A percentile compares a stretch with the other conserved stretches of the same genome.
Conservation (phyloP, 2,113 vertebrate species). For the Nyctereutes procyonoides region DNA sequence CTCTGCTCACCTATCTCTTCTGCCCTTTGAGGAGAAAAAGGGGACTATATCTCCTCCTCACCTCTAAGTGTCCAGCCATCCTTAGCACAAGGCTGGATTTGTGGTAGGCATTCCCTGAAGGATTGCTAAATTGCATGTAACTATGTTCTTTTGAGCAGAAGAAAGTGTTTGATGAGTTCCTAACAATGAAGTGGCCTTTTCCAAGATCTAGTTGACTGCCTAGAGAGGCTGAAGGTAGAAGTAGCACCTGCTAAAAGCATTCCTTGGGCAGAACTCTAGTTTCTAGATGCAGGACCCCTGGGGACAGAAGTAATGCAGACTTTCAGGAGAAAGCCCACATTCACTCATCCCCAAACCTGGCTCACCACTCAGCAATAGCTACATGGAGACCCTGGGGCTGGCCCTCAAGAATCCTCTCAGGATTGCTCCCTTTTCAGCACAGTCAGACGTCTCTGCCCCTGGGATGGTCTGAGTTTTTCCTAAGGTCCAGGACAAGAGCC, state of each 20-base stretch:
- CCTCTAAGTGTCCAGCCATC: not conserved
- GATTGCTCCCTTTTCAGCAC: not conserved
- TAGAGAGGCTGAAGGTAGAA: not conserved
- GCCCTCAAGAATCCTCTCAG: not conserved
- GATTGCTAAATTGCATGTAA: not conserved
- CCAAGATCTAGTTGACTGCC: not conserved
- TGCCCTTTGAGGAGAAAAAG: not conserved
- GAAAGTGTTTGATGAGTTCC: not conserved
- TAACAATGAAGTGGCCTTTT: not conserved
- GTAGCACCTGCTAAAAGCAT: not conserved
- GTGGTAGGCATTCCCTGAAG: not conserved
- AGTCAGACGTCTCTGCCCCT: not conserved
- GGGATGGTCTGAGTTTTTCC: not conserved
- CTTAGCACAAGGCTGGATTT: not conserved
- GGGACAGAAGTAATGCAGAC: not conserved
- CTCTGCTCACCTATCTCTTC: not conserved
- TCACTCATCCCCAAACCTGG: not conserved
- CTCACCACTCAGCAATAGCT: not conserved
- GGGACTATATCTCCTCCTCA: not conserved
- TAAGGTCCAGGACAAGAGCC: not conserved
- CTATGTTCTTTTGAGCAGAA: not conserved
- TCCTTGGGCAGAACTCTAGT: not conserved
- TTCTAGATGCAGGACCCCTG: not conserved
- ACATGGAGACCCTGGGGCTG: not conserved
- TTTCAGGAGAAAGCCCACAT: not conserved